Percentiles rank a stretch among this genome's conserved stretches.
Conservation (phyloP, 2,113 vertebrate genomes). For the Oncorhynchus clarkii region DNA sequence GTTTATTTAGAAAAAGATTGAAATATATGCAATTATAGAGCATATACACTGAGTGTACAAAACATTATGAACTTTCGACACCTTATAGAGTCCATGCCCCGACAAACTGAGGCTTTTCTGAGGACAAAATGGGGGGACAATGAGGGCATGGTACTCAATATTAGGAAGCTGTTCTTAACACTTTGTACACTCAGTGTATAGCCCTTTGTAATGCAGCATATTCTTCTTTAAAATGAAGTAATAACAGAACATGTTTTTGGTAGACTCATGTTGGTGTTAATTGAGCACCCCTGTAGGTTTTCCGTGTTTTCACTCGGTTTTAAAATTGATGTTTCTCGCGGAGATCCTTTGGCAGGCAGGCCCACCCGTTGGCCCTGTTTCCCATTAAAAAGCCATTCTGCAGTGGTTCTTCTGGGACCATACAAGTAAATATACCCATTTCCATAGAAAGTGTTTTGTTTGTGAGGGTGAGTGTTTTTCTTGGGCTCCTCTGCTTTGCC, state of each 20-base stretch:
- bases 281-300: conserved; percentile 55
- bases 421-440: conserved; percentile 78
- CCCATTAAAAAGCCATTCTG: conserved; percentile 76
- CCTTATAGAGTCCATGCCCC: too few species aligned
- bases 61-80: too few species aligned
- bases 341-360: conserved; percentile 63
- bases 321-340: conserved; percentile 59
- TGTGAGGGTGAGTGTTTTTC: conserved; percentile 73
- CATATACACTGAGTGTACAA: too few species aligned
- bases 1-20: too few species aligned
- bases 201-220: conserved; percentile 18
- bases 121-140: too few species aligned
- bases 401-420: conserved; percentile 70
- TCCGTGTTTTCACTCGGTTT: conserved; percentile 32
- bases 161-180: too few species aligned
- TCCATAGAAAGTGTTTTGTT: conserved; percentile 76
- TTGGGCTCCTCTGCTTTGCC: conserved; percentile 66
- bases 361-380: conserved; percentile 59
- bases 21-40: too few species aligned
- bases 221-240: background rate
- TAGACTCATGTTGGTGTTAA: conserved; percentile 58
- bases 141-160: too few species aligned
- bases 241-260: conserved; percentile 34
- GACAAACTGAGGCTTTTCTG: too few species aligned
- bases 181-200: background rate